A percentile compares a stretch with the other conserved stretches of the same genome.
Conservation (phyloP, 2,797 vertebrate species). For the Enteromius argenteus region DNA sequence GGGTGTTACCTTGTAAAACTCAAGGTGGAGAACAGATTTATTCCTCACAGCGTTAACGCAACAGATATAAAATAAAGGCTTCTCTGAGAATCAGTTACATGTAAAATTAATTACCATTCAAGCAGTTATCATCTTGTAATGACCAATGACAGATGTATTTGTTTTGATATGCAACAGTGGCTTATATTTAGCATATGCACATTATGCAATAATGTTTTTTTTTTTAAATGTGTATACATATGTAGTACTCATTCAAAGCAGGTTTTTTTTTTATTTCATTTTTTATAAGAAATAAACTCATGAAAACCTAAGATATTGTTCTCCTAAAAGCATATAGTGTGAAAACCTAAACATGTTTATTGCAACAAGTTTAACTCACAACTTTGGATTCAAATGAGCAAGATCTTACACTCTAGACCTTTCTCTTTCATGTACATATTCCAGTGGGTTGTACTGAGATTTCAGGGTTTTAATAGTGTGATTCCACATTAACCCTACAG, state of each 20-base stretch:
- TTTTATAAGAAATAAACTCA: neutral
- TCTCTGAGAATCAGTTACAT: neutral
- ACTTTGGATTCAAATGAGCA: too few relatives aligned
- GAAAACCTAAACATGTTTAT: too few relatives aligned
- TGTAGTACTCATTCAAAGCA: neutral
- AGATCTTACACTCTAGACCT: too few relatives aligned
- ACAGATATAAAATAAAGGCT: constrained; percentile 11
- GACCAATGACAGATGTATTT: neutral
- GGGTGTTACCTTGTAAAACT: constrained; percentile 36
- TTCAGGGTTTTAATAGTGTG: neutral
- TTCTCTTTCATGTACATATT: neutral
- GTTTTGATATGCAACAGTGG: neutral
- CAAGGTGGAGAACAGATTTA: constrained; percentile 8
- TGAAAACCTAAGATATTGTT: neutral
- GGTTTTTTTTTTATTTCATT: too few relatives aligned
- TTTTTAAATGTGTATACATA: too few relatives aligned
- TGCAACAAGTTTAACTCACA: too few relatives aligned
- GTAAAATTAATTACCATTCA: neutral
- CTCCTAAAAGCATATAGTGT: neutral
- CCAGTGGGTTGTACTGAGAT: neutral
- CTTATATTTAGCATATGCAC: neutral
- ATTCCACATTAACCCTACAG: neutral
- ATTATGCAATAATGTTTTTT: neutral
- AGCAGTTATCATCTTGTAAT: neutral
- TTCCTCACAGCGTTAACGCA: neutral